Evolutionary conservation across 2,113 vertebrate genomes (phyloP).

Genomic region (Macrotis lagotis): DNA sequence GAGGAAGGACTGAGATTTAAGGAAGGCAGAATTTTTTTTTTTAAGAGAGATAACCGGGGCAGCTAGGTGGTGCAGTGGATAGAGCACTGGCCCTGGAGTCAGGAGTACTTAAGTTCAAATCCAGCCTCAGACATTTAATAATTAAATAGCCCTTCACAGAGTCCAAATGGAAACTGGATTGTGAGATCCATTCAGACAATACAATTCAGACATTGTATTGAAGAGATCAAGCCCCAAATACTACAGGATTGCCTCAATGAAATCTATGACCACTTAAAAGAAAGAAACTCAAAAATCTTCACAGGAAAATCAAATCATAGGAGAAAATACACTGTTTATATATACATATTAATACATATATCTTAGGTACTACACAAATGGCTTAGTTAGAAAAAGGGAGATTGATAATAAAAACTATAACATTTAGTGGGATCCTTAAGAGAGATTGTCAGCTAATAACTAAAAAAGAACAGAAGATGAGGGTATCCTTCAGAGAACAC

Average conservation of each 20-base stretch:
- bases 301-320: not conserved
- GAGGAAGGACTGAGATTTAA: not conserved
- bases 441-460: no score
- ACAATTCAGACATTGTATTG: not conserved
- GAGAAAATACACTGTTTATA: not conserved
- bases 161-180: not conserved
- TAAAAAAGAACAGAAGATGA: no score
- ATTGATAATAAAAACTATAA: not conserved
- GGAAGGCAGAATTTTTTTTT: not conserved
- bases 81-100: no score
- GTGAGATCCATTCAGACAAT: not conserved
- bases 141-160: not conserved
- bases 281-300: not conserved
- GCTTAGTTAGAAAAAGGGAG: not conserved
- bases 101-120: no score
- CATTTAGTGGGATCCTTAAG: not conserved
- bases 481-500: not conserved
- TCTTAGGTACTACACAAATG: not conserved
- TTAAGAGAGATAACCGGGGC: not conserved
- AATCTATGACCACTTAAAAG: not conserved
- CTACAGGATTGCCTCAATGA: not conserved
- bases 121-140: no score
- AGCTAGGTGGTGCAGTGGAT: no score
- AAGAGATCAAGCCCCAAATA: not conserved
- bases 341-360: not conserved